phyloP scores from a whole-genome alignment of 2,797 vertebrate genomes.

The Calcarius lapponicus region DNA sequence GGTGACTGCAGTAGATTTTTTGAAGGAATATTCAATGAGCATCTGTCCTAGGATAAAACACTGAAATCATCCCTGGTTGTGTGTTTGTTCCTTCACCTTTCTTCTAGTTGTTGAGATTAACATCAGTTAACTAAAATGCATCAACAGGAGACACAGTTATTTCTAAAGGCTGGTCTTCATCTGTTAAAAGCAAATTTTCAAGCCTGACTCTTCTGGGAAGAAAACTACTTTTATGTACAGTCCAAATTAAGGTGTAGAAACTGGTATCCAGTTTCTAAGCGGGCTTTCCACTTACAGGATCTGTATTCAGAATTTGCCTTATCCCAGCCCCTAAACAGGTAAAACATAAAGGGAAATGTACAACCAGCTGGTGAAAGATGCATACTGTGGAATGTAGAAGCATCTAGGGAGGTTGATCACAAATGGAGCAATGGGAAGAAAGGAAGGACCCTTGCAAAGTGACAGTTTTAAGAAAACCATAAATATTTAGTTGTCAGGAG shows the following conservation, averaged over 20 bases:
- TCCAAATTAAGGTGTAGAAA: background rate
- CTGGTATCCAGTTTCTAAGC: background rate
- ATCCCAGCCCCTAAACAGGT: background rate
- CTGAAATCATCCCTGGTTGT: background rate
- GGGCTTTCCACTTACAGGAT: background rate
- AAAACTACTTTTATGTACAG: background rate
- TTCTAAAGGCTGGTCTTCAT: background rate
- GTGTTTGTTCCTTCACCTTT: background rate
- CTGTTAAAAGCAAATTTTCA: background rate
- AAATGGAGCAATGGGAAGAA: background rate
- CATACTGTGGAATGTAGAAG: background rate
- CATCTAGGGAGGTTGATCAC: background rate
- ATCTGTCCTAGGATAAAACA: background rate
- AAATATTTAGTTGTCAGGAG: background rate
- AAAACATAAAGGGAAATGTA: background rate
- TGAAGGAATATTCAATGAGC: background rate
- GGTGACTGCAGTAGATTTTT: background rate
- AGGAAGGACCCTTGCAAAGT: background rate
- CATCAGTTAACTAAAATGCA: background rate
- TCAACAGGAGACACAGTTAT: background rate
- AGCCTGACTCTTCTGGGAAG: background rate
- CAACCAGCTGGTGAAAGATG: background rate
- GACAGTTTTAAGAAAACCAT: background rate
- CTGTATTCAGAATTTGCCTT: background rate
- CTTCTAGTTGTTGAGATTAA: background rate